phyloP scores from a whole-genome alignment of 2,113 vertebrate genomes.

The Cromileptes altivelis region DNA sequence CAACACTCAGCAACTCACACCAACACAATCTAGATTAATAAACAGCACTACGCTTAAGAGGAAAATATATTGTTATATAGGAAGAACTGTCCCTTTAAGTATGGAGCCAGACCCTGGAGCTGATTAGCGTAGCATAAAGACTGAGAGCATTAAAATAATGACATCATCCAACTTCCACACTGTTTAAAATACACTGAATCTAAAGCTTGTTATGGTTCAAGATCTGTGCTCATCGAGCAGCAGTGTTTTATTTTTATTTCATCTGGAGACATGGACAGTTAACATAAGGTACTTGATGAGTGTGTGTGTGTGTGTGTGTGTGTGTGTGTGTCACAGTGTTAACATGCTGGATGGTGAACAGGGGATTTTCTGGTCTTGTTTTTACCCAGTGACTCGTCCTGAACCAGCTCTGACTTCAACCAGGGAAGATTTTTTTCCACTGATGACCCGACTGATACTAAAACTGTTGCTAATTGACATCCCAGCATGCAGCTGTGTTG shows the following conservation, averaged over 20 bases:
- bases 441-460: background rate
- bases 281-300: background rate
- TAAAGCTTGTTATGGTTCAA: too few species aligned
- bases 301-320: background rate
- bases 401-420: conserved; percentile 41
- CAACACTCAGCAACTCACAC: too few species aligned
- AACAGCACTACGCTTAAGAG: too few species aligned
- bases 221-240: too few species aligned
- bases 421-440: background rate
- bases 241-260: conserved; percentile 13
- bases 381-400: conserved; percentile 13
- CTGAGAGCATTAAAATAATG: too few species aligned
- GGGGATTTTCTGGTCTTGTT: background rate
- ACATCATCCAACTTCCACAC: too few species aligned
- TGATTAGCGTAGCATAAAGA: too few species aligned
- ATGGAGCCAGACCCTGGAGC: too few species aligned
- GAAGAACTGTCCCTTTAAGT: too few species aligned
- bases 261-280: background rate
- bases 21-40: too few species aligned
- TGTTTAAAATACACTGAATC: too few species aligned
- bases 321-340: background rate
- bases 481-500: conserved; percentile 43
- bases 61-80: too few species aligned
- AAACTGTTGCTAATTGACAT: conserved; percentile 16
- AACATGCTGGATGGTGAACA: background rate